phyloP scores from a whole-genome alignment of 2,113 vertebrate genomes.

The Nycticebus coucang region DNA sequence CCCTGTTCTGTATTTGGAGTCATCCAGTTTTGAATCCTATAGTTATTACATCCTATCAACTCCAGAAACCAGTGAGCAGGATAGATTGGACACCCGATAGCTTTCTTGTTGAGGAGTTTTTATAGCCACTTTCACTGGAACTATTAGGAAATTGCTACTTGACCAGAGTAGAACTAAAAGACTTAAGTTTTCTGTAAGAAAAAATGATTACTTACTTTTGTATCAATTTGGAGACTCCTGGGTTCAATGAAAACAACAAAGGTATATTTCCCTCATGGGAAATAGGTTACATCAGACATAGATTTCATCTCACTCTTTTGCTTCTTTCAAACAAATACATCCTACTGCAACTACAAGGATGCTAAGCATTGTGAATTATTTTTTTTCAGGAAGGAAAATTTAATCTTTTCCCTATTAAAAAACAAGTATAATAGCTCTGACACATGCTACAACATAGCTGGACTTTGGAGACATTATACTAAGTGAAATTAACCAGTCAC shows the following conservation, averaged over 20 bases:
- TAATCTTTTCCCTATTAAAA: background rate
- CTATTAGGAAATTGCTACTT: slow-evolving; percentile 71
- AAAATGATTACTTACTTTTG: slow-evolving; percentile 59
- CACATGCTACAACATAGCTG: background rate
- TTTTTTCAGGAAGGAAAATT: background rate
- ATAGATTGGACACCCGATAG: slow-evolving; percentile 65
- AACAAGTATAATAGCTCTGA: background rate
- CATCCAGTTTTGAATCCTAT: slow-evolving; percentile 47
- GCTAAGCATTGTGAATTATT: background rate
- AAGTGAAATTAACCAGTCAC: background rate
- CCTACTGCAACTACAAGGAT: rapidly evolving
- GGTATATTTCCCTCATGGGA: background rate
- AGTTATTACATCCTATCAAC: slow-evolving; percentile 48
- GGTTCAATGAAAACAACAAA: slow-evolving; percentile 69
- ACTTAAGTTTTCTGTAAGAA: slow-evolving; percentile 71
- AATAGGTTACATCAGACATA: background rate
- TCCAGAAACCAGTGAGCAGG: slow-evolving; percentile 63
- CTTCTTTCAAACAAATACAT: background rate
- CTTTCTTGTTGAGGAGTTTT: slow-evolving; percentile 74
- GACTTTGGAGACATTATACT: background rate
- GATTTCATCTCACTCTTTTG: background rate
- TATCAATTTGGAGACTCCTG: slow-evolving; percentile 59
- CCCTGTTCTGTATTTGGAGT: slow-evolving; percentile 61
- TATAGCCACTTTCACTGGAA: slow-evolving; percentile 59
- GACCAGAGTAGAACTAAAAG: slow-evolving; percentile 58